phyloP scores from a whole-genome alignment of 2,888 invertebrate genomes.

The Phanerotoma sp. region DNA sequence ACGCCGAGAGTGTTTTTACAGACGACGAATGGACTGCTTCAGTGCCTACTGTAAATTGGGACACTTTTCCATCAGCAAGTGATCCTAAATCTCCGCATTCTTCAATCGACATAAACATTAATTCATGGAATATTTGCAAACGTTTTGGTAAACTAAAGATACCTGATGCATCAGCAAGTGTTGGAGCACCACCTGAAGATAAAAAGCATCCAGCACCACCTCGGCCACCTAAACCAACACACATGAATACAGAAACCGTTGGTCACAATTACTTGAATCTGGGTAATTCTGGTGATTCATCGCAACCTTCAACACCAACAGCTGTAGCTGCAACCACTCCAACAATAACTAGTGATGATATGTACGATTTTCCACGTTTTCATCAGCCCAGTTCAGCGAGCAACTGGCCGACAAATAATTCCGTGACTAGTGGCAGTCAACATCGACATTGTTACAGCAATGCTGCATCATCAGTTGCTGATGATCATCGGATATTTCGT shows the following conservation, averaged over 20 bases:
- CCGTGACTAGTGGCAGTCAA: conserved; percentile 40
- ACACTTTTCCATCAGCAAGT: conserved; percentile 55
- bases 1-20: conserved; percentile 68
- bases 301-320: conserved; percentile 53
- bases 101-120: conserved; percentile 62
- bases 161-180: conserved; percentile 44
- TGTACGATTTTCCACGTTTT: conserved; percentile 72
- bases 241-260: conserved; percentile 57
- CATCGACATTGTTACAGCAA: conserved; percentile 65
- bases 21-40: conserved; percentile 69
- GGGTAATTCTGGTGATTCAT: conserved; percentile 53
- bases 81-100: conserved; percentile 62
- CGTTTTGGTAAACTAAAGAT: conserved; percentile 62
- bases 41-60: conserved; percentile 60
- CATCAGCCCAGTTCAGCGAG: conserved; percentile 59
- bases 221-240: conserved; percentile 74
- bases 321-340: conserved; percentile 50
- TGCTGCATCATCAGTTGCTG: conserved; percentile 61
- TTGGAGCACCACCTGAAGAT: conserved; percentile 56
- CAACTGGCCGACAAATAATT: conserved; percentile 46
- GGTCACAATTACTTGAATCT: conserved; percentile 60
- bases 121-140: conserved; percentile 62
- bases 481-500: conserved; percentile 63
- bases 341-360: conserved; percentile 59
- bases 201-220: conserved; percentile 71